Evolutionary conservation across 1,140 invertebrate genomes (phyloP).

Genomic region (Formica exsecta): DNA sequence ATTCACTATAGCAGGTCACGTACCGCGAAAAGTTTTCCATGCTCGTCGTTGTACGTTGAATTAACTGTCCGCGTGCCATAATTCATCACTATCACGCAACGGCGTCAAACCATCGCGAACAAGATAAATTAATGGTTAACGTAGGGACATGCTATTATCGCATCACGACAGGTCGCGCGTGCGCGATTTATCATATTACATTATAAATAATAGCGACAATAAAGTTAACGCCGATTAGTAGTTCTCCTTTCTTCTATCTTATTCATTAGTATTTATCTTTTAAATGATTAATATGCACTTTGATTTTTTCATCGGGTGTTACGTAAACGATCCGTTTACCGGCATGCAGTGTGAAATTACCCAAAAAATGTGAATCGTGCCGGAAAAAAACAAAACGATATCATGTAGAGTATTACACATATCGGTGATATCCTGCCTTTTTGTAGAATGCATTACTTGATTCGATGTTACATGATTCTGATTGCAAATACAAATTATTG

Average conservation of each 20-base stretch:
- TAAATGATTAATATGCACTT: not conserved
- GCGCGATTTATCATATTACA: not conserved
- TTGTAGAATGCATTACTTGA: not conserved
- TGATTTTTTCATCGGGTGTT: not conserved
- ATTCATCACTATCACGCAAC: constrained; percentile 48
- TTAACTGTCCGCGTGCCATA: constrained; percentile 65
- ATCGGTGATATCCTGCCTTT: not conserved
- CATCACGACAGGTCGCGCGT: not conserved
- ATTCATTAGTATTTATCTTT: not conserved
- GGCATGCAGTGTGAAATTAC: not conserved
- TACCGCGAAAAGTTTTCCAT: constrained; percentile 71
- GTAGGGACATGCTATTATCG: constrained; percentile 33
- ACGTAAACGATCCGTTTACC: not conserved
- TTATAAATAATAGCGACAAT: constrained; percentile 21
- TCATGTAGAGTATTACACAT: not conserved
- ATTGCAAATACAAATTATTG: not conserved
- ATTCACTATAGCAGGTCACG: constrained; percentile 68
- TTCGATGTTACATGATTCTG: not conserved
- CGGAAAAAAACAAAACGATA: not conserved
- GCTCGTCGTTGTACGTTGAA: constrained; percentile 60
- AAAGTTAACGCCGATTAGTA: not conserved
- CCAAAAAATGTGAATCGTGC: not conserved
- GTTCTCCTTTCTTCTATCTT: not conserved
- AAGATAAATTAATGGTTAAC: constrained; percentile 57
- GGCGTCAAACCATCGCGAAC: constrained; percentile 18